These are phyloP conservation scores for Myotis findleyi DNA, from an alignment of 2,797 vertebrate species.

Conservation along the genomic window DNA sequence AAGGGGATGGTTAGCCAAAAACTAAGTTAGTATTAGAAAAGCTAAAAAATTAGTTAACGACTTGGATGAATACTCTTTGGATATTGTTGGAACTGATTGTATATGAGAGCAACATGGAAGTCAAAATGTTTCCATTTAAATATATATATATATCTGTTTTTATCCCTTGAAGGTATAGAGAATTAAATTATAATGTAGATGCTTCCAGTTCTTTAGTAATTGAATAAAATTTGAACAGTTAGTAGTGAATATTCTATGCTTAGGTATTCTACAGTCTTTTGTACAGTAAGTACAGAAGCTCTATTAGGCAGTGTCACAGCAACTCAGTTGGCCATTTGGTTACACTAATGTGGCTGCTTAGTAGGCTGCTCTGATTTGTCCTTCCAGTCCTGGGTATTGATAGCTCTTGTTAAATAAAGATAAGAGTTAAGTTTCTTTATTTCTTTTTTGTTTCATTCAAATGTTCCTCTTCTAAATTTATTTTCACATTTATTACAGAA, in stretches of 20 bases:
- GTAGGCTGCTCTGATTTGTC: conserved; percentile 12
- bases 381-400: conserved; percentile 48
- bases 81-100: not conserved
- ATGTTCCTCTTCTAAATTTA: conserved; percentile 34
- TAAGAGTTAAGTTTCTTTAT: conserved; percentile 57
- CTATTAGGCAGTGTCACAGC: not conserved
- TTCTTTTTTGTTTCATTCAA: conserved; percentile 1
- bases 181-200: conserved; percentile 3
- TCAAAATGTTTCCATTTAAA: conserved; percentile 26
- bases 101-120: not conserved
- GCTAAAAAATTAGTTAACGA: not conserved
- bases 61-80: not conserved
- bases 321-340: not conserved
- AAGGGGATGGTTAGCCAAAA: not conserved
- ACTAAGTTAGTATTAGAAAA: conserved; percentile 41
- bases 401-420: conserved; percentile 61
- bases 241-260: not conserved
- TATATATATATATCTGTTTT: not conserved
- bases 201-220: not conserved
- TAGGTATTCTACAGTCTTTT: not conserved
- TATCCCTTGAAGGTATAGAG: not conserved
- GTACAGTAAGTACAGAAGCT: not conserved
- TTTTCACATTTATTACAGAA: conserved; percentile 89
- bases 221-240: conserved; percentile 27
- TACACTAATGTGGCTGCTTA: not conserved